Evolutionary conservation across 2,888 invertebrate species (phyloP).

Genomic region (Tiliacea citrago): DNA sequence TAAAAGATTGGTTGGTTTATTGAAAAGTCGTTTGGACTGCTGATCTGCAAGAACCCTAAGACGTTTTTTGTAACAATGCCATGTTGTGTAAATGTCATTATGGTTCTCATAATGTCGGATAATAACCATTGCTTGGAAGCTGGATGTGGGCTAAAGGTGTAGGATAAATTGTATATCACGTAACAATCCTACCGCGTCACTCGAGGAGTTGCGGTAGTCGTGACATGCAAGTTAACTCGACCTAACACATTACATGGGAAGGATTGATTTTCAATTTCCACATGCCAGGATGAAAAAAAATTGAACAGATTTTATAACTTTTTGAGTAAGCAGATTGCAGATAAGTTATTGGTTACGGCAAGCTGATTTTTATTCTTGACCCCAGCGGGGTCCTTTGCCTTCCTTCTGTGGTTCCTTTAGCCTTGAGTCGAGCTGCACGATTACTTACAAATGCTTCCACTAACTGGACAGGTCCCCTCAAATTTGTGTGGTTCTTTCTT

Average conservation of each 20-base stretch:
- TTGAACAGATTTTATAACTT: not conserved
- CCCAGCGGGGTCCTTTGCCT: too few species aligned
- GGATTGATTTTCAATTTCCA: not conserved
- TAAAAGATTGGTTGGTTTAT: too few species aligned
- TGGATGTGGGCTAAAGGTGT: slow-evolving; percentile 35
- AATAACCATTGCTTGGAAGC: slow-evolving; percentile 23
- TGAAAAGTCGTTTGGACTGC: not conserved
- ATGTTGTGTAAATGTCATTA: slow-evolving; percentile 25
- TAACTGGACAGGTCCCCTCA: too few species aligned
- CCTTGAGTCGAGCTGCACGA: too few species aligned
- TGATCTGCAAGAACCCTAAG: not conserved
- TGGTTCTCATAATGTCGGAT: slow-evolving; percentile 32
- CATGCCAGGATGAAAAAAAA: not conserved
- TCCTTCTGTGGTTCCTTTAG: too few species aligned
- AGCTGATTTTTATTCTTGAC: too few species aligned
- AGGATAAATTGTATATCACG: slow-evolving; percentile 7
- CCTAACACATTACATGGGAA: not conserved
- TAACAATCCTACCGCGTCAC: not conserved
- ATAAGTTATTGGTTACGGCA: too few species aligned
- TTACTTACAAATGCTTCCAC: too few species aligned
- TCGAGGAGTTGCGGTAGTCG: not conserved
- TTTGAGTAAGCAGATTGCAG: not conserved
- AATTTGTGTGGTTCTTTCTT: too few species aligned
- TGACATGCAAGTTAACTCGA: not conserved
- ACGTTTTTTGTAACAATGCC: slow-evolving; percentile 19